Evolutionary conservation across 2,888 invertebrate species (phyloP), one percentile per base, ranked within the genome.

Genomic region (Dynastes grantii): DNA sequence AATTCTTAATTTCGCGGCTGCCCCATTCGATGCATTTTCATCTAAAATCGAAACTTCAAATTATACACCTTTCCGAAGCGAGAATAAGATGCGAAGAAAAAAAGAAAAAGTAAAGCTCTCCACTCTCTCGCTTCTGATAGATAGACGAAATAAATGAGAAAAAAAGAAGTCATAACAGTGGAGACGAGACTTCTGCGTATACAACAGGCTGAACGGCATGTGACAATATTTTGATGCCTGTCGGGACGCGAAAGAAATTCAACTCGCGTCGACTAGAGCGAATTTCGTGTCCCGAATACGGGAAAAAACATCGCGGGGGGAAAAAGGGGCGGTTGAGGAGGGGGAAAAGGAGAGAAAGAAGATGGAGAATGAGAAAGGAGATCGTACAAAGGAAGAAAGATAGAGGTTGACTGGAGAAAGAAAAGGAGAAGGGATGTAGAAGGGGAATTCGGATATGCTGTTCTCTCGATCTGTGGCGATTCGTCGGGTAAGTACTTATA

Each of bases 181-280:
- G 45, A 75, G 45, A 61, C 73, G 51, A 51, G 51, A 68, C 27
- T 51, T 51, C 40, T 68, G 11, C 67, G 27, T 68, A 68, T n/a
- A 53, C 16, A 22, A 58, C 16, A 53, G 73, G 45, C 45, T 40
- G 45, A 63, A 75, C 45, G 49, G 73, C 73, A 75, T 61, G 73
- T 75, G 73, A 75, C 73, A 61, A 75, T 75, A 75, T 75, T 75
- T 75, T 75, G 73, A 75, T 75, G 73, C 73, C 73, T 61, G 73
- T 61, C 61, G 68, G 68, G 68, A 68, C 51, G 27, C 27, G 13
- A n/a, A 61, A 61, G 29, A 16, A 45, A 75, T 75, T 75, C 73
- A 11, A 22, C 27, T 75, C 73, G 61, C 73, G 73, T 75, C 58
- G 27, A 5, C 45, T 27, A 37, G 61, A 75, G 51, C 68, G 68